Evolutionary conservation across 2,113 vertebrate species (phyloP).

Genomic region (Chionomys nivalis): DNA sequence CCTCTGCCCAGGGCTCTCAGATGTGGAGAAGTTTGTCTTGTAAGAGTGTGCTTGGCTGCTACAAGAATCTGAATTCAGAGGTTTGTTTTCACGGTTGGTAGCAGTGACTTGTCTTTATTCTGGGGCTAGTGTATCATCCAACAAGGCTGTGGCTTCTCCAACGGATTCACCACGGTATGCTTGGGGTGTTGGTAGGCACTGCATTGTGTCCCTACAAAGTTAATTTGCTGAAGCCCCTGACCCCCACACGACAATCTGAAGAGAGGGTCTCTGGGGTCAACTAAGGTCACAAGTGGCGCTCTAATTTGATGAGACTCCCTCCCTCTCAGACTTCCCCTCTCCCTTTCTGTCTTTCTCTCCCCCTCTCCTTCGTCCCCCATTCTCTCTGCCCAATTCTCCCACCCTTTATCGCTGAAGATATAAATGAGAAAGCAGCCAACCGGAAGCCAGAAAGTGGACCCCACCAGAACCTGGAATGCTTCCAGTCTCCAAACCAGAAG

Average conservation of each 20-base stretch:
- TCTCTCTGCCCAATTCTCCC: not conserved
- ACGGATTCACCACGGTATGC: not conserved
- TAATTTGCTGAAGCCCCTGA: not conserved
- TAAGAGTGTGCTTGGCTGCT: rapidly evolving
- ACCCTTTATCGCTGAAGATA: too few species aligned
- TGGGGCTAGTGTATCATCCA: rapidly evolving
- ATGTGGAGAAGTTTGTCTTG: too few species aligned
- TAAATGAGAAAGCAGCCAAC: not conserved
- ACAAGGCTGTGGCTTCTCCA: rapidly evolving
- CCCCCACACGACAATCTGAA: not conserved
- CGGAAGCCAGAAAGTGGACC: too few species aligned
- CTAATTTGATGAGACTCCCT: not conserved
- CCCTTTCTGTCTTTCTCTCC: not conserved
- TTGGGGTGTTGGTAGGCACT: rapidly evolving
- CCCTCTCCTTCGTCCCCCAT: too few species aligned
- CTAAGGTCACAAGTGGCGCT: not conserved
- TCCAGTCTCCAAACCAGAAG: not conserved
- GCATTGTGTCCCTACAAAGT: not conserved
- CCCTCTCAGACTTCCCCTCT: too few species aligned
- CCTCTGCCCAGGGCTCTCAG: rapidly evolving
- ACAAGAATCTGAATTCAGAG: not conserved
- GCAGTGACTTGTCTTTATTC: not conserved
- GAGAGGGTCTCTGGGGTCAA: not conserved
- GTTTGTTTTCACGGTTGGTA: not conserved
- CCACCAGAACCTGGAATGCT: not conserved